Evolutionary conservation across 2,888 invertebrate genomes (phyloP).

Genomic region (Conops quadrifasciatus): DNA sequence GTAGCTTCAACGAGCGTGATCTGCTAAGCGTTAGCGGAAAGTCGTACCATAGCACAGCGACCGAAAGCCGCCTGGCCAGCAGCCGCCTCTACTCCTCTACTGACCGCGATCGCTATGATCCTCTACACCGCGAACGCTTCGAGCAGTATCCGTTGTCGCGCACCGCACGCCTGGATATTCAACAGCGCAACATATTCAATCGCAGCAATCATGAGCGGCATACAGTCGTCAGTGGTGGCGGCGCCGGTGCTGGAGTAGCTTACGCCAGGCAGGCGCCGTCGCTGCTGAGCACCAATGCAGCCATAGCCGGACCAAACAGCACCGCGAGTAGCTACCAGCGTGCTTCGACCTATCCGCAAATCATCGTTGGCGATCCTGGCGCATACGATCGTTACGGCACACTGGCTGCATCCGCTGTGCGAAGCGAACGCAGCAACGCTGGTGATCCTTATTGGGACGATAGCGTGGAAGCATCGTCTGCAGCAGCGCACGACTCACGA

Average conservation of each 20-base stretch:
- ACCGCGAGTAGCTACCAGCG: constrained; percentile 53
- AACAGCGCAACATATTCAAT: constrained; percentile 63
- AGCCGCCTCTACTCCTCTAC: constrained; percentile 61
- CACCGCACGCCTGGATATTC: constrained; percentile 64
- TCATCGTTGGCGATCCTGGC: constrained; percentile 58
- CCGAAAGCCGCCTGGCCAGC: constrained; percentile 55
- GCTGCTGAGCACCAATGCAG: constrained; percentile 43
- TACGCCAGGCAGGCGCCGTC: constrained; percentile 43
- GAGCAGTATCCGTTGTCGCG: constrained; percentile 60
- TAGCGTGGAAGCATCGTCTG: constrained; percentile 42
- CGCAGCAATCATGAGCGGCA: constrained; percentile 67
- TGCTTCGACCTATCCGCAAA: constrained; percentile 62
- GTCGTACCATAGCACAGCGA: constrained; percentile 44
- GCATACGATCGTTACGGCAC: constrained; percentile 55
- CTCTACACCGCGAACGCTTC: constrained; percentile 58
- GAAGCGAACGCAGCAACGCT: constrained; percentile 36
- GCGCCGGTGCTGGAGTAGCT: constrained; percentile 27
- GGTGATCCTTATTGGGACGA: constrained; percentile 58
- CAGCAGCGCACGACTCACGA: constrained; percentile 71
- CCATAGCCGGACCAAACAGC: constrained; percentile 39
- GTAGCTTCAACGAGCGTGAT: constrained; percentile 62
- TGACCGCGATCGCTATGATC: constrained; percentile 59
- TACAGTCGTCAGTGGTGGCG: constrained; percentile 46
- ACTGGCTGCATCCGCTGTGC: constrained; percentile 38
- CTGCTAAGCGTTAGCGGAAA: constrained; percentile 55